Evolutionary conservation across 1,140 invertebrate genomes (phyloP), one percentile per base, ranked within the genome.

Genomic region (Oppia nitens): DNA sequence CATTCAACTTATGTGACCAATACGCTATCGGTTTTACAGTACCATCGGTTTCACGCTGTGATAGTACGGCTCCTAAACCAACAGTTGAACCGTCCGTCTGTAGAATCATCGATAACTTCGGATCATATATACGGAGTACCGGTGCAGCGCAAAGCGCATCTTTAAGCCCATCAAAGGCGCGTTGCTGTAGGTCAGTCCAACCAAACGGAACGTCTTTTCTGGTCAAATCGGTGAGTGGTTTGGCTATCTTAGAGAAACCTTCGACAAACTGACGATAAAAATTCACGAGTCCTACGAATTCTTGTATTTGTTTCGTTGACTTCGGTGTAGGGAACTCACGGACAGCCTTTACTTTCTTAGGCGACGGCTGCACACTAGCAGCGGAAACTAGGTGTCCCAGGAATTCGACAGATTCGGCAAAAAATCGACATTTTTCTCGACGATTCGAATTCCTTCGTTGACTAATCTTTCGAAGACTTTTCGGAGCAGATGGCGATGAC

Each of bases 91-190:
- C 65, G 47, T 64, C 60, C 17, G 55, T 58, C 14, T 48, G 32
- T 12, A 66, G 24, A 29, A 17, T 49, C 12, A 62, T n/a, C 40
- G 49, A 55, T 14, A 40, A 26, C 3, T 55, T 47, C 14, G 57
- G 28, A 1, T 62, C 49, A 40, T 51, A 62, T 11, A 62, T 54
- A 6, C 24, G 21, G 12, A 66, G 40, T 17, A 74, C 53, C 14
- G 49, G 63, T 27, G 59, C 20, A 61, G 74, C 74, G 59, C 66
- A 70, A 6, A 59, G 21, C 51, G 50, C 27, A 2, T 28, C 53
- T 48, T 62, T 60, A 6, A 55, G 27, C 3, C 17, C 17, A n/a
- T 23, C 6, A 47, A 63, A 61, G 47, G 55, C 53, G 26, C 45
- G 23, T n/a, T 59, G 21, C 0, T 55, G 24, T 9, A 23, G 3